Conservation (phyloP, 1,140 invertebrate genomes). For the Nixonia krombeini region DNA sequence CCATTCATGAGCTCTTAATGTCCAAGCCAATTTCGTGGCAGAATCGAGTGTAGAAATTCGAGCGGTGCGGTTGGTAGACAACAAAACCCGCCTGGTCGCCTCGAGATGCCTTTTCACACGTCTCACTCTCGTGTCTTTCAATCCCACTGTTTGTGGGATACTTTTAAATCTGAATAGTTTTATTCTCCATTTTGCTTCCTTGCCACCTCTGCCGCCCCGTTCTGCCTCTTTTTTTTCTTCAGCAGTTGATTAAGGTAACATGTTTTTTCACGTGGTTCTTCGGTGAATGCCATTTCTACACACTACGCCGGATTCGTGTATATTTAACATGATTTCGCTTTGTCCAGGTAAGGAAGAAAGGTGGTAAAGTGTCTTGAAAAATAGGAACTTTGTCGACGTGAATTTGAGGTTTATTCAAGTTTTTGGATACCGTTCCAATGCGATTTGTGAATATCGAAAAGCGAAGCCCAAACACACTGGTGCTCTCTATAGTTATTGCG, state of each 20-base stretch:
- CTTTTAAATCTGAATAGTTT: constrained; percentile 50
- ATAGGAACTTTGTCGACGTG: constrained; percentile 15
- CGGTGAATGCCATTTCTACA: constrained; percentile 5
- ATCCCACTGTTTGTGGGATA: constrained; percentile 49
- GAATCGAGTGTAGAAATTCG: constrained; percentile 67
- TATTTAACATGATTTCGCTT: constrained; percentile 31
- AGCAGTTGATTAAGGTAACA: constrained; percentile 40
- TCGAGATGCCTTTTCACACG: constrained; percentile 61
- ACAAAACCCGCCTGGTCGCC: constrained; percentile 46
- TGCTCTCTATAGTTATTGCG: background rate
- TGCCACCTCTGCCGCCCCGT: constrained; percentile 29
- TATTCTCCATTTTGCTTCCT: constrained; percentile 15
- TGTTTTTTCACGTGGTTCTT: constrained; percentile 36
- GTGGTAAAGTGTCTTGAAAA: background rate
- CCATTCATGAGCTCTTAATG: constrained; percentile 43
- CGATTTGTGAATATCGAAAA: constrained; percentile 28
- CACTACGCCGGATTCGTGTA: constrained; percentile 17
- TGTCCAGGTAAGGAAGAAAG: constrained; percentile 8
- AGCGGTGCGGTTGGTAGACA: constrained; percentile 44
- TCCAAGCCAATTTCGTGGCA: constrained; percentile 62
- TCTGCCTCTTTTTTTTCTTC: constrained; percentile 1
- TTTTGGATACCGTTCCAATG: background rate
- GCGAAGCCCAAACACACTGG: constrained; percentile 15
- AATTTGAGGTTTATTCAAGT: background rate
- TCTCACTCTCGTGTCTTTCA: constrained; percentile 30